Evolutionary conservation across 92 coral and sea anemone genomes (phyloP).

Genomic region (Pocillopora meandrina): DNA sequence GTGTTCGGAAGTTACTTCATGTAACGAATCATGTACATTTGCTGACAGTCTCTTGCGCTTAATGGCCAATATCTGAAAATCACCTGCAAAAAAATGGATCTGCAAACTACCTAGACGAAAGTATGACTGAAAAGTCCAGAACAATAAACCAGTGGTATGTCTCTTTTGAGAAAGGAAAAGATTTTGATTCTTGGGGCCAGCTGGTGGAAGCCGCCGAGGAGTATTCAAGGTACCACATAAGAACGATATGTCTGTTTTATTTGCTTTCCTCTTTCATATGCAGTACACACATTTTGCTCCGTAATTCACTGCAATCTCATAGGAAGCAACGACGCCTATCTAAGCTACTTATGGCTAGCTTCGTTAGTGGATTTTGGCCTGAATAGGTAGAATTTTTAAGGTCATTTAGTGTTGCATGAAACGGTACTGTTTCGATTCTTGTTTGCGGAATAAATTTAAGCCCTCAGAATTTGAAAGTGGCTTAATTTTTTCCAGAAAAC

Average conservation of each 20-base stretch:
- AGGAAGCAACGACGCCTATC: too few species aligned
- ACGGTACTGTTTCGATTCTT: too few species aligned
- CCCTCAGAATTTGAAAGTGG: too few species aligned
- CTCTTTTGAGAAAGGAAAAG: constrained; percentile 80
- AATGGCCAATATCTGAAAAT: not conserved
- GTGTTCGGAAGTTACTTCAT: not conserved
- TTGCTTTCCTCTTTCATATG: not conserved
- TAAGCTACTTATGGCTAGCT: too few species aligned
- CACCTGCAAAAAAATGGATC: not conserved
- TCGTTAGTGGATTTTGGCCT: too few species aligned
- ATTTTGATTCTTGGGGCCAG: constrained; percentile 99
- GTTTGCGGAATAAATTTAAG: too few species aligned
- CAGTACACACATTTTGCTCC: not conserved
- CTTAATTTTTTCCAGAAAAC: too few species aligned
- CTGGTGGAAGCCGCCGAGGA: constrained; percentile 95
- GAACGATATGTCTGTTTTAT: not conserved
- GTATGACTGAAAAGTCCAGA: constrained; percentile 89
- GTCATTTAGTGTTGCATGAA: too few species aligned
- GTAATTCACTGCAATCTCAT: not conserved
- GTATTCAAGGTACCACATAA: constrained; percentile 62
- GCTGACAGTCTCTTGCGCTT: not conserved
- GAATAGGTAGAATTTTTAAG: too few species aligned
- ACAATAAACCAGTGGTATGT: constrained; percentile 78
- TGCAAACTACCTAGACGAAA: not conserved
- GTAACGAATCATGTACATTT: not conserved